Conservation (phyloP, 2,797 vertebrate genomes). For the Sebastes reedi region DNA sequence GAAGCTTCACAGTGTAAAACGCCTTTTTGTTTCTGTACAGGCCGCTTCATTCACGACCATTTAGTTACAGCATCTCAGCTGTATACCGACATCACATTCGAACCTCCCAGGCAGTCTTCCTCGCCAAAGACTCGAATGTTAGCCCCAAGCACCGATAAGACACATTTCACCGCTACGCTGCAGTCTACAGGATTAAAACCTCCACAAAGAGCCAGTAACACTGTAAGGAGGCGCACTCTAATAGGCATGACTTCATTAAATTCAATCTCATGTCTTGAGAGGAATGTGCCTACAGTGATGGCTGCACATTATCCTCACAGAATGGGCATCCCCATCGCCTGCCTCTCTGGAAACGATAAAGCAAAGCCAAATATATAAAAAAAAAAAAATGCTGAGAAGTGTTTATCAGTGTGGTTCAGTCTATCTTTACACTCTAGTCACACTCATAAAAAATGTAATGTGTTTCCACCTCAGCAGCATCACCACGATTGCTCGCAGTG, state of each 20-base stretch:
- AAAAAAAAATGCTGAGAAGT: slow-evolving; percentile 7
- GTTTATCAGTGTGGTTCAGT: not conserved
- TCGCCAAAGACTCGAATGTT: slow-evolving; percentile 41
- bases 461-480: not conserved
- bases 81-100: slow-evolving; percentile 6
- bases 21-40: slow-evolving; percentile 19
- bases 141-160: slow-evolving; percentile 57
- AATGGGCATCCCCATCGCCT: slow-evolving; percentile 23
- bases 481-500: not conserved
- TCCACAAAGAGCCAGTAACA: slow-evolving; percentile 57
- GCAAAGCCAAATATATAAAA: slow-evolving; percentile 11
- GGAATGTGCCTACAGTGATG: slow-evolving; percentile 47
- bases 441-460: not conserved
- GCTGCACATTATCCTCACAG: slow-evolving; percentile 31
- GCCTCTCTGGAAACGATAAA: slow-evolving; percentile 35
- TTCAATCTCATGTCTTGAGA: slow-evolving; percentile 56
- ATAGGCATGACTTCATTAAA: slow-evolving; percentile 78
- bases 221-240: slow-evolving; percentile 55
- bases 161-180: slow-evolving; percentile 38
- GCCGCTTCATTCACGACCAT: slow-evolving; percentile 18
- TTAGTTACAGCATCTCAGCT: slow-evolving; percentile 20
- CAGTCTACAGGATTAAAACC: slow-evolving; percentile 73
- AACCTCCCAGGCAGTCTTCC: slow-evolving; percentile 31
- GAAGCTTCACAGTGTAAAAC: slow-evolving; percentile 21
- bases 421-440: not conserved